These are phyloP conservation scores for Idaea dimidiata DNA, from an alignment of 2,888 invertebrate species.

Conservation along the genomic window DNA sequence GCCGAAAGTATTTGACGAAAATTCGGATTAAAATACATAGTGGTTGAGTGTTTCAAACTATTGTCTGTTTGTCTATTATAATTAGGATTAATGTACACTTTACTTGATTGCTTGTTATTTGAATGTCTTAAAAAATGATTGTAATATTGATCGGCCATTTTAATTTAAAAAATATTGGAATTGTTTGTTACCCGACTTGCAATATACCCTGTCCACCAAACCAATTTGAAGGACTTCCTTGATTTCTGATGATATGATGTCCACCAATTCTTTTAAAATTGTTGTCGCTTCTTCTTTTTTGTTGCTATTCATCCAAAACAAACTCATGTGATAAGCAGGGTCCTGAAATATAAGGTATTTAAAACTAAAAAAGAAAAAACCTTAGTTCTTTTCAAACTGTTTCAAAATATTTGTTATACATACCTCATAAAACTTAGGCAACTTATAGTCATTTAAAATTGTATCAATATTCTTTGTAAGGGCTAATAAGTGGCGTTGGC, in stretches of 20 bases:
- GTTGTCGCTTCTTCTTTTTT: conserved; percentile 70
- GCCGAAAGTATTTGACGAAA: conserved; percentile 34
- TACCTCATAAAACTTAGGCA: conserved; percentile 90
- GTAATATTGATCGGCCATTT: conserved; percentile 32
- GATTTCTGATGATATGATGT: conserved; percentile 50
- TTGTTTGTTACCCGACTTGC: conserved; percentile 88
- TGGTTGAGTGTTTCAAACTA: conserved; percentile 13
- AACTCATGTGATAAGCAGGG: conserved; percentile 91
- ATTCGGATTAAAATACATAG: conserved; percentile 59
- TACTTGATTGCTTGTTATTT: conserved; percentile 35
- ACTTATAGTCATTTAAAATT: conserved; percentile 86
- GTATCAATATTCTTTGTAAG: conserved; percentile 83
- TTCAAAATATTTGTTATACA: conserved; percentile 17
- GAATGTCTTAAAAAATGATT: conserved; percentile 23
- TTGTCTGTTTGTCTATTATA: conserved; percentile 45
- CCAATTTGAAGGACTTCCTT: conserved; percentile 62
- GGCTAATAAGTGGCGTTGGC: conserved; percentile 76
- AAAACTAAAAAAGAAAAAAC: conserved; percentile 1
- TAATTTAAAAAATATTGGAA: conserved; percentile 79
- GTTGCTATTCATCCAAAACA: conserved; percentile 90
- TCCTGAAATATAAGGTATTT: conserved; percentile 74
- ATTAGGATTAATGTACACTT: conserved; percentile 70
- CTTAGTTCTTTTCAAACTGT: background rate
- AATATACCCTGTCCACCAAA: conserved; percentile 79
- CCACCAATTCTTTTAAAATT: conserved; percentile 75